Evolutionary conservation across 2,888 invertebrate species (phyloP).

Genomic region (Limnephilus rhombicus): DNA sequence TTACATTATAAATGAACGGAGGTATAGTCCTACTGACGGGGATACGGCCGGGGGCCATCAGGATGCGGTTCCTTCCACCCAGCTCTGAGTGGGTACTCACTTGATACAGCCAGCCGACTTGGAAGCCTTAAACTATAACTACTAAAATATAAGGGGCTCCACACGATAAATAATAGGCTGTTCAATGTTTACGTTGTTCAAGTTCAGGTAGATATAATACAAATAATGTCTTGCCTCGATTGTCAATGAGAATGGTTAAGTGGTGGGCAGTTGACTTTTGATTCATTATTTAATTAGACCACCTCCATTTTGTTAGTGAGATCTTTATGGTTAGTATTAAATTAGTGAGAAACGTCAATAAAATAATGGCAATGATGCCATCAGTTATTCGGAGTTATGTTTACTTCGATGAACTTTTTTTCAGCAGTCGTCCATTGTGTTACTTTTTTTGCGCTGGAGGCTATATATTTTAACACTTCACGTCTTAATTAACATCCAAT

Average conservation of each 20-base stretch:
- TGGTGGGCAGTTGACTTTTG: background rate
- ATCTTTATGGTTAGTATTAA: background rate
- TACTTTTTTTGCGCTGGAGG: too few species aligned
- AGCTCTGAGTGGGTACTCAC: background rate
- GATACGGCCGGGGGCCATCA: conserved; percentile 36
- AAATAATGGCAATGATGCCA: background rate
- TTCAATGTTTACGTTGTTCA: background rate
- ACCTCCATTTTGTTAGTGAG: background rate
- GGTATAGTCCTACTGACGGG: conserved; percentile 37
- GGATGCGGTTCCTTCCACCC: conserved; percentile 21
- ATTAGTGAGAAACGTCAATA: background rate
- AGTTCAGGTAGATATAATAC: background rate
- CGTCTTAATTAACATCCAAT: background rate
- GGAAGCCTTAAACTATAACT: background rate
- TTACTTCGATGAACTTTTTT: too few species aligned
- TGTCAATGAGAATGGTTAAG: background rate
- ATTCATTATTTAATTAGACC: background rate
- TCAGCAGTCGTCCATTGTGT: too few species aligned
- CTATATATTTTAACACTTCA: background rate
- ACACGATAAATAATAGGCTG: background rate
- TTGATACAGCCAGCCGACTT: background rate
- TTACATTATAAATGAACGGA: conserved; percentile 46
- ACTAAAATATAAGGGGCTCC: background rate
- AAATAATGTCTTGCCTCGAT: background rate
- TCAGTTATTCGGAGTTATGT: too few species aligned